Conservation (phyloP, 2,888 invertebrate genomes). For the Limnephilus lunatus region DNA sequence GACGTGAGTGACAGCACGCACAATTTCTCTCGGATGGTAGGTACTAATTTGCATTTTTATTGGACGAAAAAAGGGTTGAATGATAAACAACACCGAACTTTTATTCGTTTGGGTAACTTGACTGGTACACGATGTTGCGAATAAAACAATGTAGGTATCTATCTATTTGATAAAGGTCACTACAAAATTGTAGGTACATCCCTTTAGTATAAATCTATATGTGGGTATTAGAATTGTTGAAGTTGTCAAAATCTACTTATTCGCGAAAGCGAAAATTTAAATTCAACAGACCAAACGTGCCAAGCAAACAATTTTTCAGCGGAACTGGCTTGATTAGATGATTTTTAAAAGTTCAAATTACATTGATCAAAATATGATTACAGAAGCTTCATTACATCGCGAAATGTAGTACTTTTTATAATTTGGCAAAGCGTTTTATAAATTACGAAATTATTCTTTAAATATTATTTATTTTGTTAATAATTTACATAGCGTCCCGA, state of each 20-base stretch:
- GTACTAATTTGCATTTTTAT: neutral
- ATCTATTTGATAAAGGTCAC: too few relatives aligned
- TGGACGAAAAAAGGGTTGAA: neutral
- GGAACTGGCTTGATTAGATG: neutral
- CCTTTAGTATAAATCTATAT: too few relatives aligned
- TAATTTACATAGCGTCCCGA: too few relatives aligned
- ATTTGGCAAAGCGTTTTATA: neutral
- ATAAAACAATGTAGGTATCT: neutral
- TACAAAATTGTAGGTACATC: too few relatives aligned
- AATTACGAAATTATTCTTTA: too few relatives aligned
- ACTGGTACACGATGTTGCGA: neutral
- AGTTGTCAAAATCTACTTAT: too few relatives aligned
- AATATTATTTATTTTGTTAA: too few relatives aligned
- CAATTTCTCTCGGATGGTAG: neutral
- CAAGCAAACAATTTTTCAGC: neutral
- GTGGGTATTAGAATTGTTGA: too few relatives aligned
- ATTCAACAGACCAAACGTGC: neutral
- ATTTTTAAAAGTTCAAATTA: neutral
- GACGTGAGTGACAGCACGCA: conserved; percentile 11
- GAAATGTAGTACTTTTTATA: neutral
- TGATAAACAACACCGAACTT: neutral
- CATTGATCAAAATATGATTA: neutral
- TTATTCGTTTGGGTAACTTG: neutral
- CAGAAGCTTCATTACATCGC: neutral
- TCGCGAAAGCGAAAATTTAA: neutral